Conservation (phyloP, 1,140 invertebrate species). For the Nylanderia fulva region DNA sequence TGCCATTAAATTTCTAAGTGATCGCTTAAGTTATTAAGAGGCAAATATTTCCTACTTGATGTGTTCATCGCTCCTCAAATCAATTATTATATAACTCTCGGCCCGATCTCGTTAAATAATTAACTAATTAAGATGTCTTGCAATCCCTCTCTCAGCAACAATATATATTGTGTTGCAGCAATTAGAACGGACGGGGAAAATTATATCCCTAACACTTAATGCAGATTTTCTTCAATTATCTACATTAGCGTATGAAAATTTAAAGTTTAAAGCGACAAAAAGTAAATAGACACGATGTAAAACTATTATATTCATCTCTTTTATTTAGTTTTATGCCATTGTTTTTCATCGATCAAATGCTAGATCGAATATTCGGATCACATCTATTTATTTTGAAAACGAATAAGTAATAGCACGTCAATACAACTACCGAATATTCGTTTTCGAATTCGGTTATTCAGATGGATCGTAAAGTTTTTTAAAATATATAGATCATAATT, state of each 20-base stretch:
- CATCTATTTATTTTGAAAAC: constrained; percentile 31
- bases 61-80: constrained; percentile 3
- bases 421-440: background rate
- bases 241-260: background rate
- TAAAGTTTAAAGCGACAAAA: background rate
- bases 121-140: constrained; percentile 34
- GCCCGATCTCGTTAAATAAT: constrained; percentile 38
- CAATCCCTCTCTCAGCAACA: background rate
- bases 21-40: constrained; percentile 44
- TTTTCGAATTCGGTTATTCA: constrained; percentile 26
- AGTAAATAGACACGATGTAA: background rate
- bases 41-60: constrained; percentile 34
- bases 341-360: constrained; percentile 19
- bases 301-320: background rate
- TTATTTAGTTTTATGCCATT: background rate
- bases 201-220: background rate
- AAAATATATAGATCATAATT: constrained; percentile 40
- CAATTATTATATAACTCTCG: constrained; percentile 41
- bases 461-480: background rate
- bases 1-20: constrained; percentile 27
- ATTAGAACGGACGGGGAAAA: constrained; percentile 19
- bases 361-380: background rate
- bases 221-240: background rate
- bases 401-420: constrained; percentile 11
- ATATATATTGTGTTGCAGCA: constrained; percentile 8